Evolutionary conservation across 2,888 invertebrate genomes (phyloP).

Genomic region (Callinectes sapidus): DNA sequence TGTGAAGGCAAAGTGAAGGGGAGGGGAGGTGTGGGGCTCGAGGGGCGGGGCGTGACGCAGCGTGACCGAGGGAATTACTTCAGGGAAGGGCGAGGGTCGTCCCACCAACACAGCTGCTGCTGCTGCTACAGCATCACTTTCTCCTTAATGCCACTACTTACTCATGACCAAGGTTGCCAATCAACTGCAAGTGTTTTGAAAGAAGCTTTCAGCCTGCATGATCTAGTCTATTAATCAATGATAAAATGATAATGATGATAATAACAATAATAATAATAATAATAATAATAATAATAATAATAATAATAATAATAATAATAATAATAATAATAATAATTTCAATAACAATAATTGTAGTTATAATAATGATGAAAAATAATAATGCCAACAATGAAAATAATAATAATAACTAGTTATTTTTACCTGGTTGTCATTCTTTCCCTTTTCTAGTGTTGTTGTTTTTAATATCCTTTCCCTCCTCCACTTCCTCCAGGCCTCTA

Average conservation of each 20-base stretch:
- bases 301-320: too few relatives aligned
- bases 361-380: too few relatives aligned
- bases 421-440: neutral
- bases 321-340: too few relatives aligned
- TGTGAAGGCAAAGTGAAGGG: neutral
- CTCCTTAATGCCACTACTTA: neutral
- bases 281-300: too few relatives aligned
- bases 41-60: neutral
- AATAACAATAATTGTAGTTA: too few relatives aligned
- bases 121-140: neutral
- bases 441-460: neutral
- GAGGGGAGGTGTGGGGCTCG: neutral
- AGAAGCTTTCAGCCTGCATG: neutral
- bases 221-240: neutral
- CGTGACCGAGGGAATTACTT: neutral
- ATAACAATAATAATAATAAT: too few relatives aligned
- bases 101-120: neutral
- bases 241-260: too few relatives aligned
- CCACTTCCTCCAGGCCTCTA: neutral
- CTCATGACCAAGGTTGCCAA: neutral
- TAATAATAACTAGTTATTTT: neutral
- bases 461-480: neutral
- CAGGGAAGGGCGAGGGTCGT: neutral
- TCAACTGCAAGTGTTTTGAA: neutral
- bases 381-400: too few relatives aligned